Base-by-base conservation (phyloP, 2,113 vertebrate species). In the Colaptes auratus region DNA sequence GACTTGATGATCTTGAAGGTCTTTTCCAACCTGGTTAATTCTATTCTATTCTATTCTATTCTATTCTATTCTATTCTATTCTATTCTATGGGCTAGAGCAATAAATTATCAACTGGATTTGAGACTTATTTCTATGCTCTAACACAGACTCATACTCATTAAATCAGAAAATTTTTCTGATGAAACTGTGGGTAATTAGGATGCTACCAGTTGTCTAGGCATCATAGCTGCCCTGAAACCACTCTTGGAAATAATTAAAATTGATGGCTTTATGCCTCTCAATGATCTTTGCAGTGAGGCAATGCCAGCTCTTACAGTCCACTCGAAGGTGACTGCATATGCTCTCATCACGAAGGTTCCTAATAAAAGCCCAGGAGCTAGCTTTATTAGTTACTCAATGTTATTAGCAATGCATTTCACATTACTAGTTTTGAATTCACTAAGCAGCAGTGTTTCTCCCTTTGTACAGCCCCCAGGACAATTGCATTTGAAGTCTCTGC, bases 181-280 rank as follows among this genome's bases (percentile, higher is more conserved):
- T 73, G 42, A 85, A 92, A 73, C 44, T 59, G 27, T 82, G 46
- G 66, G 23, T 90, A 90, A 90, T 77, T 93, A 87, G 75, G 39
- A 89, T 94, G 67, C 59, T 73, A 69, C 21, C 18, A 50, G 50
- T 70, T 69, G 39, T 58, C 55, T 82, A 87, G 78, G 75, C 59
- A 59, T 46, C 74, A 79, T 20, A 53, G 61, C 30, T 93, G 25
- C 63, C 84, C 63, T 92, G 91, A 84, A 93, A 82, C 23, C 7
- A 53, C n/a, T 76, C 44, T 70, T 42, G 24, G 42, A 90, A 87
- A 86, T 82, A 90, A 87, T 87, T 92, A 87, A 89, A 93, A 86
- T 73, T 76, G 30, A 61, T 87, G 71, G 42, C 20, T 15, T 87
- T 89, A 27, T 2, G 2, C 36, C 58, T 74, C 9, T 52, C 6